Evolutionary conservation across 2,888 invertebrate species (phyloP).

Genomic region (Merodon equestris): DNA sequence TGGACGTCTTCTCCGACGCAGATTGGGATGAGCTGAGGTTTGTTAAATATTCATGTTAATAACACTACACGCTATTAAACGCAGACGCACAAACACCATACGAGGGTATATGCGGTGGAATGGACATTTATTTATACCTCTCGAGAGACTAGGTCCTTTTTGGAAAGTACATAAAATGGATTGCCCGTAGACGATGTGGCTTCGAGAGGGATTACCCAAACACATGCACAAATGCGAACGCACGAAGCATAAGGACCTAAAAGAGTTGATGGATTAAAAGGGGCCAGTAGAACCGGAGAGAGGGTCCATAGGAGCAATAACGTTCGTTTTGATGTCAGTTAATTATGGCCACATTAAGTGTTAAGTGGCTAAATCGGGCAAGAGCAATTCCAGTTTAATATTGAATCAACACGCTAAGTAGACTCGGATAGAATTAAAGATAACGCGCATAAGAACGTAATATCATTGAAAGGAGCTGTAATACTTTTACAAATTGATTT

Average conservation of each 20-base stretch:
- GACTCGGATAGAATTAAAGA: slow-evolving; percentile 20
- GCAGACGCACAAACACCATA: slow-evolving; percentile 3
- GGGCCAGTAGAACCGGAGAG: too few species aligned
- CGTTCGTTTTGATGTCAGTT: slow-evolving; percentile 35
- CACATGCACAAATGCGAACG: too few species aligned
- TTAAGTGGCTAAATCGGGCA: slow-evolving; percentile 52
- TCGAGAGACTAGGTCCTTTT: not conserved
- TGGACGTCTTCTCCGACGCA: too few species aligned
- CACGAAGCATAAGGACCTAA: too few species aligned
- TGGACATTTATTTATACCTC: slow-evolving; percentile 17
- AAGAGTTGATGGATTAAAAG: too few species aligned
- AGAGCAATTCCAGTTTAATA: slow-evolving; percentile 44
- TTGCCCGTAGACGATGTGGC: slow-evolving; percentile 10
- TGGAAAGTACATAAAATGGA: slow-evolving; percentile 18
- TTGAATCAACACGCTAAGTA: slow-evolving; percentile 33
- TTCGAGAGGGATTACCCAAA: slow-evolving; percentile 5
- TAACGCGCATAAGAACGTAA: not conserved
- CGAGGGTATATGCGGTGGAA: slow-evolving; percentile 3
- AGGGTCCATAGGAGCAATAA: not conserved
- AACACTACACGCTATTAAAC: slow-evolving; percentile 5
- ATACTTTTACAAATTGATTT: too few species aligned
- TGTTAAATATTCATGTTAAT: slow-evolving; percentile 21
- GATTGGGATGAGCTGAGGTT: slow-evolving; percentile 23
- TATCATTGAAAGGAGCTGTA: too few species aligned
- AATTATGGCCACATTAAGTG: slow-evolving; percentile 59